Conservation (phyloP, 2,113 vertebrate genomes). For the Nycticorax nycticorax region DNA sequence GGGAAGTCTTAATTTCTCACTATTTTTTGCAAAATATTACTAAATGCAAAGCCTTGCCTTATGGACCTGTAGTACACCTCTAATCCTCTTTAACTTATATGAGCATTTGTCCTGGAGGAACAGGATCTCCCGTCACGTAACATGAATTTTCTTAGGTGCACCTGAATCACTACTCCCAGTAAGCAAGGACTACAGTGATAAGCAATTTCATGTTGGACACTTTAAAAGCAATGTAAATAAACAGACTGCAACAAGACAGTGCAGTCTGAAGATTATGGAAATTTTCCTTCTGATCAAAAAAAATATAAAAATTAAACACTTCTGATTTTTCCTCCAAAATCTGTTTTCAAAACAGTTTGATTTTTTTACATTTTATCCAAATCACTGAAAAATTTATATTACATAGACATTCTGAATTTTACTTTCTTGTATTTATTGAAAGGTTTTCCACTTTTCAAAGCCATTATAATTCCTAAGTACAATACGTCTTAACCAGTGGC, state of each 20-base stretch:
- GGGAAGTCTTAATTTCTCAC: neutral
- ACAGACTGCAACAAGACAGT: neutral
- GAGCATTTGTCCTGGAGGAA: neutral
- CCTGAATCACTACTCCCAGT: neutral
- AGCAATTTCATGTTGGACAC: neutral
- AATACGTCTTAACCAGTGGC: neutral
- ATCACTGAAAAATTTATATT: neutral
- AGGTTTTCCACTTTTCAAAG: neutral
- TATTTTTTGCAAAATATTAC: neutral
- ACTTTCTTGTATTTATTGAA: neutral
- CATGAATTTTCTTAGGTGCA: neutral
- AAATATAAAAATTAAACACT: fast-evolving
- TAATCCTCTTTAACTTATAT: neutral
- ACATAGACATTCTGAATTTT: neutral
- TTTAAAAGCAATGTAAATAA: neutral
- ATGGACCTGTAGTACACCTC: neutral
- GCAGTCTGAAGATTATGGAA: neutral
- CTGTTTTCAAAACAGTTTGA: neutral
- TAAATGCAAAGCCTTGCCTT: neutral
- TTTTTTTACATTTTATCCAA: neutral
- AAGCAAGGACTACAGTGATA: neutral
- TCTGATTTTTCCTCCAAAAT: neutral
- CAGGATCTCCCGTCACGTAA: neutral
- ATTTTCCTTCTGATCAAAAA: neutral
- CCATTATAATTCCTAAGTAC: neutral